Conservation (phyloP, 1,140 invertebrate genomes). For the Protaetia brevitarsis region DNA sequence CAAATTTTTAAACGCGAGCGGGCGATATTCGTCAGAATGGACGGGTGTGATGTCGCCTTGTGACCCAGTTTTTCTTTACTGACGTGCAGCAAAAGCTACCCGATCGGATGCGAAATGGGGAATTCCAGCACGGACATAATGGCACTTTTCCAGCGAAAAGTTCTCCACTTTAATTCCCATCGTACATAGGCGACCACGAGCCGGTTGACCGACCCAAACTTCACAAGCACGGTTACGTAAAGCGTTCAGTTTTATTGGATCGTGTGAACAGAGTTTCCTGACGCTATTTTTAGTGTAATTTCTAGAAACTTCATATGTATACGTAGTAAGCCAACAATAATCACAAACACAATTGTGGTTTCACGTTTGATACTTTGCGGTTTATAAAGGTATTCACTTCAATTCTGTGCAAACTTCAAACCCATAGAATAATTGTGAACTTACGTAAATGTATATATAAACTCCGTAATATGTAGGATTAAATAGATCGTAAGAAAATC, state of each 20-base stretch:
- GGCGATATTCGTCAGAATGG: neutral
- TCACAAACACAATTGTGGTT: neutral
- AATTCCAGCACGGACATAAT: neutral
- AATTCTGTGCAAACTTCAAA: neutral
- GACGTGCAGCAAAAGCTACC: neutral
- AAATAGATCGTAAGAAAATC: too few relatives aligned
- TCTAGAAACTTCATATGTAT: neutral
- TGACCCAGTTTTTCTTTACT: slow-evolving; percentile 1
- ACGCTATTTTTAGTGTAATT: neutral
- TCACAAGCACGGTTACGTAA: neutral
- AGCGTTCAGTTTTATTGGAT: neutral
- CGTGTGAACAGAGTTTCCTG: neutral
- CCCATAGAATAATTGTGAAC: too few relatives aligned
- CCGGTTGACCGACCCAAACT: neutral
- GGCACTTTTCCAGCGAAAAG: neutral
- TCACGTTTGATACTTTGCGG: neutral
- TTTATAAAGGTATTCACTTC: neutral
- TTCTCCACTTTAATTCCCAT: neutral
- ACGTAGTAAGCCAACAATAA: neutral
- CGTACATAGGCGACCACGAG: neutral
- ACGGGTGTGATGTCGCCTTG: neutral
- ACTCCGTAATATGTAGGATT: too few relatives aligned
- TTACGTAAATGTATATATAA: too few relatives aligned
- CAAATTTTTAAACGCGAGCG: slow-evolving; percentile 2
- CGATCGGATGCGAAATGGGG: neutral